Percentiles rank a stretch among this genome's conserved stretches.
These are phyloP conservation scores for Melipona beecheii DNA, from an alignment of 2,888 invertebrate genomes.

Conservation along the genomic window DNA sequence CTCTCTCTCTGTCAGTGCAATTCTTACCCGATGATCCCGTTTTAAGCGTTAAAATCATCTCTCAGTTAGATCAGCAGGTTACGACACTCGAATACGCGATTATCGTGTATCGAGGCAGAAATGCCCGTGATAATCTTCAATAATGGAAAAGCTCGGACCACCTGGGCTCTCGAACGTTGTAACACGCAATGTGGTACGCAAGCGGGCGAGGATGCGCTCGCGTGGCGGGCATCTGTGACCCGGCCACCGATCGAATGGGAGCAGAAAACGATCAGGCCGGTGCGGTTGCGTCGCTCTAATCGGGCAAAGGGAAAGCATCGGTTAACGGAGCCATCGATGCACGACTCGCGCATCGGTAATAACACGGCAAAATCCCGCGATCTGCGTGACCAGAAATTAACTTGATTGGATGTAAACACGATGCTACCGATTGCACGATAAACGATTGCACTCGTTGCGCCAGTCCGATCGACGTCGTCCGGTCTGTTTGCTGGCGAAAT, in stretches of 20 bases:
- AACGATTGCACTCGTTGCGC: background rate
- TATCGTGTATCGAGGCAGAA: background rate
- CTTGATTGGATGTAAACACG: slow-evolving; percentile 44
- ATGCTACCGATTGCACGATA: slow-evolving; percentile 1
- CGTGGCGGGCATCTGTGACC: background rate
- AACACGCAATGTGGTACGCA: background rate
- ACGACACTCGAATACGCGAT: background rate
- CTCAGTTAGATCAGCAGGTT: too few relatives aligned
- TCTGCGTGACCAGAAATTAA: slow-evolving; percentile 28
- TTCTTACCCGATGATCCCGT: too few relatives aligned
- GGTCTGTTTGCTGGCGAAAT: background rate
- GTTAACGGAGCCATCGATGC: slow-evolving; percentile 30
- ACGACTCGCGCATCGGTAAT: slow-evolving; percentile 15
- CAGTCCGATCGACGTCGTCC: background rate
- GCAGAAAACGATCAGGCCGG: slow-evolving; percentile 9
- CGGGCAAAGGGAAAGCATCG: slow-evolving; percentile 11
- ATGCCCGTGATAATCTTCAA: background rate
- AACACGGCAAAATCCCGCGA: slow-evolving; percentile 29
- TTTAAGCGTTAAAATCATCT: too few relatives aligned
- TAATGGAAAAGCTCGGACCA: background rate
- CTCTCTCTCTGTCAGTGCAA: too few relatives aligned
- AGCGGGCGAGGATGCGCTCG: background rate
- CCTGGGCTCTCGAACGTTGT: background rate
- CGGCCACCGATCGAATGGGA: background rate
- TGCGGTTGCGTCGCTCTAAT: slow-evolving; percentile 1